Percentiles rank a stretch among this genome's conserved stretches.
Conservation (phyloP, 1,140 invertebrate species). For the Drosophila asahinai region DNA sequence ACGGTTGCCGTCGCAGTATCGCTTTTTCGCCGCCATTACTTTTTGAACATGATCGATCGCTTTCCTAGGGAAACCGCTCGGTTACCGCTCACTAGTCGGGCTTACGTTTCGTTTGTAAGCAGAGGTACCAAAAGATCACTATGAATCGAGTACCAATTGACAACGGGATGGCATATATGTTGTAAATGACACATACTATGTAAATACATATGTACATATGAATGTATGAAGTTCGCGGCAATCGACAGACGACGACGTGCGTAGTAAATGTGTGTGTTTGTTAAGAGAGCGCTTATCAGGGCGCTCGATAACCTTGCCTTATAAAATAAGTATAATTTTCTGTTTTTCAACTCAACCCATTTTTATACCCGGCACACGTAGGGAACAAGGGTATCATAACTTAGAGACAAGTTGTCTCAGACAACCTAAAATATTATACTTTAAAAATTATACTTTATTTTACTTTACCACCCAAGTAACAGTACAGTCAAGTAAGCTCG, state of each 20-base stretch:
- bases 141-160: not conserved
- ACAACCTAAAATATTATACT: no score
- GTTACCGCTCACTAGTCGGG: not conserved
- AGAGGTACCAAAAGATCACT: not conserved
- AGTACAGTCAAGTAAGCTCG: no score
- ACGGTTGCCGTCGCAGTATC: not conserved
- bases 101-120: not conserved
- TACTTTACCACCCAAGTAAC: no score
- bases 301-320: slow-evolving; percentile 5
- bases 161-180: slow-evolving; percentile 5
- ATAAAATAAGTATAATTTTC: slow-evolving; percentile 6
- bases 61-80: not conserved
- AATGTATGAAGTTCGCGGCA: not conserved
- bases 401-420: no score
- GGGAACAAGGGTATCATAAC: no score
- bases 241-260: not conserved
- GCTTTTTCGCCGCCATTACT: slow-evolving; percentile 1
- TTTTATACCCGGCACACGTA: no score
- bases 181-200: not conserved
- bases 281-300: slow-evolving; percentile 7
- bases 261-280: not conserved
- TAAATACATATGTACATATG: not conserved
- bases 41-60: not conserved
- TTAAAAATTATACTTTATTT: no score
- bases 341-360: not conserved